These are phyloP conservation scores for Thera britannica DNA, from an alignment of 2,888 invertebrate genomes.

Conservation along the genomic window DNA sequence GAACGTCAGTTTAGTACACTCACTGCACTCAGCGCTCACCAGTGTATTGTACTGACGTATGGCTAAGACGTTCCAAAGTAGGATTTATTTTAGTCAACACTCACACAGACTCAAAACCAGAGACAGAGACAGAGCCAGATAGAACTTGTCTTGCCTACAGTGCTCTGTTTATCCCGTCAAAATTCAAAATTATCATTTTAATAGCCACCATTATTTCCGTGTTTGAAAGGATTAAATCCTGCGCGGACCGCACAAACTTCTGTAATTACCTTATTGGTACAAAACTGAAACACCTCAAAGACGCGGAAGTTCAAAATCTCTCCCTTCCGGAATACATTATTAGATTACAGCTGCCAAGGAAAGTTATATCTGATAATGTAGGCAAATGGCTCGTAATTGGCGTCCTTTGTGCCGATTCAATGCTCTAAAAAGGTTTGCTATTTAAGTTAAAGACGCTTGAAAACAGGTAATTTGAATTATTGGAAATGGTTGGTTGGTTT, in stretches of 20 bases:
- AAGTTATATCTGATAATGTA: conserved; percentile 46
- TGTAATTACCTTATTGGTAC: conserved; percentile 65
- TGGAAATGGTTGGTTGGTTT: conserved; percentile 6
- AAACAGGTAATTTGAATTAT: conserved; percentile 18
- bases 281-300: conserved; percentile 58
- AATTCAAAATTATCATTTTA: conserved; percentile 74
- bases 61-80: no score
- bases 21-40: no score
- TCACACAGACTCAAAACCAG: no score
- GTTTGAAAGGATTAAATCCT: conserved; percentile 71
- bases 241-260: conserved; percentile 58
- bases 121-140: no score
- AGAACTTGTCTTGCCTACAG: no score
- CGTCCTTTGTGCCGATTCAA: conserved; percentile 22
- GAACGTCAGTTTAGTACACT: no score
- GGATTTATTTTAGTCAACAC: no score
- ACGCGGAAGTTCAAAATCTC: conserved; percentile 54
- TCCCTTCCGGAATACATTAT: conserved; percentile 46
- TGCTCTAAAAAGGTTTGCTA: conserved; percentile 20
- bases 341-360: conserved; percentile 48
- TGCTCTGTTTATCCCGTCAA: conserved; percentile 64
- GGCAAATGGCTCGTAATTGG: conserved; percentile 36
- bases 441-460: conserved; percentile 20
- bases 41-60: no score
- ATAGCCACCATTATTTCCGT: conserved; percentile 75